Evolutionary conservation across 2,888 invertebrate genomes (phyloP).

Genomic region (Clistopyga incitator): DNA sequence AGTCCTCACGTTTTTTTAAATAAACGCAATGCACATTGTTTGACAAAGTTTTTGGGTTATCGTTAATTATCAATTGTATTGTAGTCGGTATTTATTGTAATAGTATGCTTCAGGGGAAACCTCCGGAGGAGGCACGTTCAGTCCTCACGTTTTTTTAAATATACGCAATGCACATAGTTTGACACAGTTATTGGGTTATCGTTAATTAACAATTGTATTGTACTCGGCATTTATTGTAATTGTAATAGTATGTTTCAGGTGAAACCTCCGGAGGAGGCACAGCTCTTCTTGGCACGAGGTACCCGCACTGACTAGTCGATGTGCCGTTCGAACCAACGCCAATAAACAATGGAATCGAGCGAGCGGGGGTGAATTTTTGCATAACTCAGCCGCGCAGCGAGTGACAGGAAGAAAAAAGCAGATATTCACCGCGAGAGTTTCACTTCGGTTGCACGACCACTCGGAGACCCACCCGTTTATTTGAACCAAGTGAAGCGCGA

Average conservation of each 20-base stretch:
- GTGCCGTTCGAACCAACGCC: constrained; percentile 66
- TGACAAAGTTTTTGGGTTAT: too few species aligned
- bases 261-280: constrained; percentile 6
- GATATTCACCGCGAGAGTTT: constrained; percentile 67
- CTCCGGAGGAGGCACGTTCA: too few species aligned
- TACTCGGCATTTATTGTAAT: too few species aligned
- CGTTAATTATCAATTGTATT: too few species aligned
- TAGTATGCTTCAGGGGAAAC: too few species aligned
- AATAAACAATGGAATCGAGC: constrained; percentile 75
- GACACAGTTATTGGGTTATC: too few species aligned
- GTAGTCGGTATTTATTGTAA: too few species aligned
- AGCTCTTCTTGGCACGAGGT: constrained; percentile 62
- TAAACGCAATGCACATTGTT: too few species aligned
- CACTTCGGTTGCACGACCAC: constrained; percentile 67
- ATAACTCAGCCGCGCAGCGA: constrained; percentile 66
- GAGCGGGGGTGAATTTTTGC: constrained; percentile 70
- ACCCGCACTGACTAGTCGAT: constrained; percentile 71
- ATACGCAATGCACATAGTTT: too few species aligned
- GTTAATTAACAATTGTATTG: too few species aligned
- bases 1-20: too few species aligned
- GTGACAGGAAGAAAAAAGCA: constrained; percentile 78
- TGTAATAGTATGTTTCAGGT: background rate
- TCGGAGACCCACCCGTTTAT: constrained; percentile 74
- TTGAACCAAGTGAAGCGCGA: constrained; percentile 83
- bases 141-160: too few species aligned